Evolutionary conservation across 2,113 vertebrate genomes (phyloP).

Genomic region (Boleophthalmus pectinirostris): DNA sequence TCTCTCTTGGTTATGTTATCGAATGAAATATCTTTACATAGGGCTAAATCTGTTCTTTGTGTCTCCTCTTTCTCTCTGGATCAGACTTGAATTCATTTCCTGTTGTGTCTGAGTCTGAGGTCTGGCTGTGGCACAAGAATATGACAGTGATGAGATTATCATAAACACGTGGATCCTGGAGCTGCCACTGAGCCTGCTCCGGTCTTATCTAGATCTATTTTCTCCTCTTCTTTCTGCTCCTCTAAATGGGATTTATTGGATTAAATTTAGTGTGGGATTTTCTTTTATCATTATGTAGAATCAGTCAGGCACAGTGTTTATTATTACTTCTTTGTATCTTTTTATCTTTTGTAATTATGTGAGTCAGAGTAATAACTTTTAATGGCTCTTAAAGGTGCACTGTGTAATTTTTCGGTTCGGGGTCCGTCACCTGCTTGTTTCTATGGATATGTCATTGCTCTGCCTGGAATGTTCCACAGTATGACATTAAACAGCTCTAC

Average conservation of each 20-base stretch:
- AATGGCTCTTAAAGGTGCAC: too few relatives aligned
- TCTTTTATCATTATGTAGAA: background rate
- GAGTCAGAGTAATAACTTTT: too few relatives aligned
- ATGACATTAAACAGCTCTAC: too few relatives aligned
- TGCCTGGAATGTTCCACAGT: too few relatives aligned
- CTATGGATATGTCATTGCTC: too few relatives aligned
- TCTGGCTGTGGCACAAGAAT: conserved; percentile 35
- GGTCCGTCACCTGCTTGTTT: too few relatives aligned
- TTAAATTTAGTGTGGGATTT: background rate
- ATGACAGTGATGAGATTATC: conserved; percentile 73
- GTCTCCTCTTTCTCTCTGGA: background rate
- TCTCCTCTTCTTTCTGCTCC: conserved; percentile 26
- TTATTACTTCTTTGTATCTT: background rate
- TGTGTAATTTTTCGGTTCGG: too few relatives aligned
- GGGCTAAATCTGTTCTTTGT: background rate
- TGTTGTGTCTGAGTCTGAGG: background rate
- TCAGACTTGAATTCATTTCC: conserved; percentile 9
- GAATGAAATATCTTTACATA: background rate
- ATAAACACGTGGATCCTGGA: conserved; percentile 64
- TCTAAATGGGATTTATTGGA: background rate
- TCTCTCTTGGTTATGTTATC: background rate
- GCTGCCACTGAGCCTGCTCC: conserved; percentile 54
- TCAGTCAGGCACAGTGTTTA: background rate
- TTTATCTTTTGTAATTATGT: background rate
- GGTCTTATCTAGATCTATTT: conserved; percentile 54